These are phyloP conservation scores for Palaemon carinicauda DNA, from an alignment of 1,140 invertebrate species.

Conservation along the genomic window DNA sequence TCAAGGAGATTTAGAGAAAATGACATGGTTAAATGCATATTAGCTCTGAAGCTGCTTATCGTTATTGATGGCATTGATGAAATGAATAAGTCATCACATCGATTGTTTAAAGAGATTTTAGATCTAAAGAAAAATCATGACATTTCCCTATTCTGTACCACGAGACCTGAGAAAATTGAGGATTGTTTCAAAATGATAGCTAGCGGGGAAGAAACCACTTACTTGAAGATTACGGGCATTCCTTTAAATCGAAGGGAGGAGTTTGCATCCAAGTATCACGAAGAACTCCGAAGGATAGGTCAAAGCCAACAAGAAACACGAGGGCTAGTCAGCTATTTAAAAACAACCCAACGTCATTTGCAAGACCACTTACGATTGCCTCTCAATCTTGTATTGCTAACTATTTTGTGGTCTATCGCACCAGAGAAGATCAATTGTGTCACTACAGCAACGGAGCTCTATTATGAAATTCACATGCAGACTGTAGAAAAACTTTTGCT, in stretches of 20 bases:
- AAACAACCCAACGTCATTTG: background rate
- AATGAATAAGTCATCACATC: background rate
- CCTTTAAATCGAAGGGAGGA: background rate
- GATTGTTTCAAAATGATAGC: conserved; percentile 28
- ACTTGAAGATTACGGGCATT: conserved; percentile 13
- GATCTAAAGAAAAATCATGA: background rate
- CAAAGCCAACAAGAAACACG: background rate
- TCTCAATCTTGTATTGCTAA: conserved; percentile 3
- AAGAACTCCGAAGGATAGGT: background rate
- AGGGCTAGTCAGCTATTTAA: background rate
- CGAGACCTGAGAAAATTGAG: background rate
- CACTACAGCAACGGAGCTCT: conserved; percentile 21
- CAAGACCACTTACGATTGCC: conserved; percentile 21
- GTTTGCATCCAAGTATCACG: conserved; percentile 14
- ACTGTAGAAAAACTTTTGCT: background rate
- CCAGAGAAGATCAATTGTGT: background rate
- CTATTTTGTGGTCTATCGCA: background rate
- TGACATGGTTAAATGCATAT: background rate
- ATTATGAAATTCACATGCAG: background rate
- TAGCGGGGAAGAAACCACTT: background rate
- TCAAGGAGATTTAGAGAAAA: background rate
- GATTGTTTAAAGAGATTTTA: conserved; percentile 3
- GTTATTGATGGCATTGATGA: conserved; percentile 27
- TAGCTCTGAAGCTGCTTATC: background rate
- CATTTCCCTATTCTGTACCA: background rate